Base-by-base conservation (phyloP, 1,140 invertebrate genomes). In the Gryon sp. region DNA sequence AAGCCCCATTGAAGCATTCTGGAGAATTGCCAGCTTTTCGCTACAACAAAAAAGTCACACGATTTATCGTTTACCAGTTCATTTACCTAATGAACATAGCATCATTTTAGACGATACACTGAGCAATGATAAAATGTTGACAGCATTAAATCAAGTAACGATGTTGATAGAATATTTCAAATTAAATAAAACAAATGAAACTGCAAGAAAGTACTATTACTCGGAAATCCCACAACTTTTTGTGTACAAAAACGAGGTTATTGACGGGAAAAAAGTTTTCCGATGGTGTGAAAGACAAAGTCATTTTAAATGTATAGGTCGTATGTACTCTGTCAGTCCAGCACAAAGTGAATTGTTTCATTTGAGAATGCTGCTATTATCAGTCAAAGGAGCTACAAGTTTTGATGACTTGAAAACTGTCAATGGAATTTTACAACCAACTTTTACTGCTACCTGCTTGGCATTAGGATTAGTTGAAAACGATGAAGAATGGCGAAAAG, bases 391-490 rank as follows among this genome's bases (percentile, higher is more conserved):
- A n/a, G n/a, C n/a, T n/a, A n/a, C n/a, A n/a, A n/a, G n/a, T n/a
- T n/a, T n/a, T n/a, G n/a, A n/a, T n/a, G n/a, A n/a, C n/a, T n/a
- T n/a, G n/a, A n/a, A n/a, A n/a, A n/a, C n/a, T n/a, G n/a, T n/a
- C n/a, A n/a, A n/a, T n/a, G n/a, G n/a, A n/a, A n/a, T 9, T 9
- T 41, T 41, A 41, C 5, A n/a, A n/a, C n/a, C n/a, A n/a, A n/a
- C n/a, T n/a, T 87, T 78, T 57, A 50, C 76, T 62, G 72, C 73
- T 34, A 81, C 86, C n/a, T 83, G 81, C 11, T 66, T 40, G 41
- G 50, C 52, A 2, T n/a, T 65, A 19, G 46, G 45, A 16, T 30
- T 65, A 16, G n/a, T n/a, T n/a, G n/a, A n/a, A n/a, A n/a, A n/a
- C n/a, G n/a, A n/a, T n/a, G n/a, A n/a, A n/a, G n/a, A n/a, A n/a